Conservation (phyloP, 2,888 invertebrate species). For the Drosophila maculinotata region DNA sequence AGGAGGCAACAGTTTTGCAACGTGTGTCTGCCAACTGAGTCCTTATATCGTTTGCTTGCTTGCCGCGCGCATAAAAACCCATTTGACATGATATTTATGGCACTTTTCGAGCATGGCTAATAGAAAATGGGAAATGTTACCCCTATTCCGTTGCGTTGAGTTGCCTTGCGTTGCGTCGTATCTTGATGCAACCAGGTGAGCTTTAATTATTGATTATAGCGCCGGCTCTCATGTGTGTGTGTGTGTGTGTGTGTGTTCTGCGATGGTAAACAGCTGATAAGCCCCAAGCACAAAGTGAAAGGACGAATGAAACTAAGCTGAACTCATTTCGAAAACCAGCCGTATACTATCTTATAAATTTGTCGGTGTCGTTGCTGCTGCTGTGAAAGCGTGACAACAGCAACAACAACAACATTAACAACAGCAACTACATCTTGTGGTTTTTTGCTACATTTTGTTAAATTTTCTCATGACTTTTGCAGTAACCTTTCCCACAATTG, state of each 20-base stretch:
- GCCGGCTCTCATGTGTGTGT: constrained; percentile 8
- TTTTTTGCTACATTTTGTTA: constrained; percentile 38
- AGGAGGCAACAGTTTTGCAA: constrained; percentile 43
- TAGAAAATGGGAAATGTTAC: constrained; percentile 27
- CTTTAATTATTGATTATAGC: constrained; percentile 76
- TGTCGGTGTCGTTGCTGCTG: constrained; percentile 15
- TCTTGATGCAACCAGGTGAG: constrained; percentile 66
- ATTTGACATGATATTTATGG: constrained; percentile 74
- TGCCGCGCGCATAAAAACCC: constrained; percentile 62
- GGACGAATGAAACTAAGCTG: constrained; percentile 28
- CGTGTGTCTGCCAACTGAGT: constrained; percentile 39
- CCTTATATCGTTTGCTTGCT: constrained; percentile 24
- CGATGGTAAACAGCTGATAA: constrained; percentile 62
- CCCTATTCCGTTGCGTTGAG: neutral
- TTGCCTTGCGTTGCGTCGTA: constrained; percentile 26
- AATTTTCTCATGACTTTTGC: constrained; percentile 71
- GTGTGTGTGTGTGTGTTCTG: constrained; percentile 13
- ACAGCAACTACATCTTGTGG: neutral
- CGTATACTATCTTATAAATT: constrained; percentile 29
- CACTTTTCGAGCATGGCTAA: constrained; percentile 51
- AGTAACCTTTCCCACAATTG: constrained; percentile 78
- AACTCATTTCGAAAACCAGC: constrained; percentile 21
- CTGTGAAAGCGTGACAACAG: constrained; percentile 54
- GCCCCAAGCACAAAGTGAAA: constrained; percentile 37
- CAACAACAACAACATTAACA: constrained; percentile 7